phyloP scores from a whole-genome alignment of 2,113 vertebrate genomes.

The Caracal caracal region DNA sequence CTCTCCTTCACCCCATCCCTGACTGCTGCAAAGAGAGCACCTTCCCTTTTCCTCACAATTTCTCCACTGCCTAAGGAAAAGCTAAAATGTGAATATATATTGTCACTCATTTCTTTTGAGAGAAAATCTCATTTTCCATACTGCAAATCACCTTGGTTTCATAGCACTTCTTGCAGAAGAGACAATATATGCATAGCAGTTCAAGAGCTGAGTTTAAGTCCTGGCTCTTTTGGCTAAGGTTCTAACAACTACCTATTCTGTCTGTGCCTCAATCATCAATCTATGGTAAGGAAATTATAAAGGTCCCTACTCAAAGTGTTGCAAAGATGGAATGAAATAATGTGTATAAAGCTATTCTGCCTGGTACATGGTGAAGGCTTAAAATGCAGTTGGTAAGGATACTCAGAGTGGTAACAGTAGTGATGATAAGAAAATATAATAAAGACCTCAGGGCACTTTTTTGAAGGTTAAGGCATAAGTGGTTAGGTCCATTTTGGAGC shows the following conservation, averaged over 20 bases:
- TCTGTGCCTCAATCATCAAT: not conserved
- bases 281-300: not conserved
- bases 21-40: not conserved
- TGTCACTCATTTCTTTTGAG: not conserved
- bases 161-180: not conserved
- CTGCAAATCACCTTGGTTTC: not conserved
- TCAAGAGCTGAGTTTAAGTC: not conserved
- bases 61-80: not conserved
- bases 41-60: not conserved
- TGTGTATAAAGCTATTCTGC: not conserved
- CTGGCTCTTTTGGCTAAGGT: not conserved
- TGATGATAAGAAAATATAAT: not conserved
- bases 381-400: not conserved
- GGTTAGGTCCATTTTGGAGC: not conserved
- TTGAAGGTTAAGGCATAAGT: not conserved
- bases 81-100: not conserved
- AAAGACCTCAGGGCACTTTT: not conserved
- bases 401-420: not conserved
- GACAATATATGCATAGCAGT: accelerated
- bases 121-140: not conserved
- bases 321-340: not conserved
- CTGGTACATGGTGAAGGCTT: not conserved
- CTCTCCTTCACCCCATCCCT: not conserved
- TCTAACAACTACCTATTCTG: not conserved
- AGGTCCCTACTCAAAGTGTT: not conserved